A percentile compares a stretch with the other conserved stretches of the same genome.
phyloP scores from a whole-genome alignment of 2,113 vertebrate genomes.

The Sakesphorus luctuosus region DNA sequence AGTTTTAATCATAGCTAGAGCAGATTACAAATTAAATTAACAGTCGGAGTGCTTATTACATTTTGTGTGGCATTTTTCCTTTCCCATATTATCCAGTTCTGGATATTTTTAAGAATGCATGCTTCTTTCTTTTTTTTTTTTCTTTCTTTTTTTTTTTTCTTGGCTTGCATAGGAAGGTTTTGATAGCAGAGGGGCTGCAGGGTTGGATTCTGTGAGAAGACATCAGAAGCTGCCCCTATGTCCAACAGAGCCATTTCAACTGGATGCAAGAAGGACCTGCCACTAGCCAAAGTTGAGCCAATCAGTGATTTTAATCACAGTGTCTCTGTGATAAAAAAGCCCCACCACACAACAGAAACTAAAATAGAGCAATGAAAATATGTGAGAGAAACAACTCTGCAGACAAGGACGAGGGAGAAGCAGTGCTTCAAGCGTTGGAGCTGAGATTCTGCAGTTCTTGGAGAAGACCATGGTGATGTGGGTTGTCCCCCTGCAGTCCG shows the following conservation, averaged over 20 bases:
- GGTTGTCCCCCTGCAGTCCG: too few relatives aligned
- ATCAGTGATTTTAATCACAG: not conserved
- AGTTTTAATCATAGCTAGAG: not conserved
- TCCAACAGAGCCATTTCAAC: not conserved
- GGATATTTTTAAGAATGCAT: not conserved
- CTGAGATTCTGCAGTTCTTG: not conserved
- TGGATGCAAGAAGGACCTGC: not conserved
- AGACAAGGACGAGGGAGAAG: not conserved
- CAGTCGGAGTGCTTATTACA: not conserved
- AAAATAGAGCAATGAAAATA: not conserved
- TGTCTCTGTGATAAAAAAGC: not conserved
- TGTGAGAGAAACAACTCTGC: not conserved
- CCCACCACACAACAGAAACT: fast-evolving
- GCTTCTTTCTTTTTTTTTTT: not conserved
- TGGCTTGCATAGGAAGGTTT: not conserved
- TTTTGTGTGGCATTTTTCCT: not conserved
- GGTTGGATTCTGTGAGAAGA: not conserved
- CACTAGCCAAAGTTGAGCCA: not conserved
- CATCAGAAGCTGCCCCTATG: not conserved
- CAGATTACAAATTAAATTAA: not conserved
- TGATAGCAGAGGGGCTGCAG: not conserved
- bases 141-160: not conserved
- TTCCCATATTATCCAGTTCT: not conserved
- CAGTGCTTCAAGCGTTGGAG: fast-evolving
- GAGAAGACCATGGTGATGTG: not conserved